Percentiles rank a stretch among this genome's conserved stretches.
Conservation (phyloP, 2,888 invertebrate species). For the Troglohyphantes excavatus region DNA sequence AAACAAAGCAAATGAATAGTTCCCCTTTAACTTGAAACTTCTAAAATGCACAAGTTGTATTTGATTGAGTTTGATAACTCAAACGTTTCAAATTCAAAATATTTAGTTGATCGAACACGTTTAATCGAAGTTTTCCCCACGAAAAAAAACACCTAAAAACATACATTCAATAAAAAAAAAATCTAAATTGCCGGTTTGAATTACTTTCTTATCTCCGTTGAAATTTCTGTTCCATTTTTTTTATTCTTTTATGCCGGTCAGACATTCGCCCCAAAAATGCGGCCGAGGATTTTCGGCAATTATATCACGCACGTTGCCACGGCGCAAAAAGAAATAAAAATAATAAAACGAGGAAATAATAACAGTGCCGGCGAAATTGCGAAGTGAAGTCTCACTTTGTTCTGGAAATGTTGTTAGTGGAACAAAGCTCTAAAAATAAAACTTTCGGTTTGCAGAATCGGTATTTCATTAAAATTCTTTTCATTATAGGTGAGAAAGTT, state of each 20-base stretch:
- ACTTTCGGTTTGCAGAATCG: not conserved
- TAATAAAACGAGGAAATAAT: conserved; percentile 9
- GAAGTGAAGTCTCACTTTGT: conserved; percentile 1
- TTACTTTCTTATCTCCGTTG: not conserved
- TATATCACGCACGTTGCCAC: not conserved
- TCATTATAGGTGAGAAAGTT: not conserved
- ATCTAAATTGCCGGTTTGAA: not conserved
- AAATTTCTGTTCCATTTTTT: not conserved
- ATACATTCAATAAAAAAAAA: too few relatives aligned
- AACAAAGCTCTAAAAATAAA: not conserved
- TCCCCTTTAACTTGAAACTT: too few relatives aligned
- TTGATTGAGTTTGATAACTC: too few relatives aligned
- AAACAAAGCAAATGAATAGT: too few relatives aligned
- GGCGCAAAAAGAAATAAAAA: not conserved
- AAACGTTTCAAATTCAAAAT: too few relatives aligned
- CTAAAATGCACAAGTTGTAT: too few relatives aligned
- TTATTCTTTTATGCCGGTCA: not conserved
- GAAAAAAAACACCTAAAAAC: too few relatives aligned
- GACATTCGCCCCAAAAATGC: not conserved
- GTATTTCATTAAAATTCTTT: conserved; percentile 9
- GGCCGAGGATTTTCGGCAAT: not conserved
- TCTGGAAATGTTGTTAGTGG: not conserved
- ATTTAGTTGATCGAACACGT: too few relatives aligned
- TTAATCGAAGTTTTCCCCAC: too few relatives aligned
- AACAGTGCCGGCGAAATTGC: not conserved